Base-by-base conservation (phyloP, 2,888 invertebrate genomes). In the Ophion ventricosus region DNA sequence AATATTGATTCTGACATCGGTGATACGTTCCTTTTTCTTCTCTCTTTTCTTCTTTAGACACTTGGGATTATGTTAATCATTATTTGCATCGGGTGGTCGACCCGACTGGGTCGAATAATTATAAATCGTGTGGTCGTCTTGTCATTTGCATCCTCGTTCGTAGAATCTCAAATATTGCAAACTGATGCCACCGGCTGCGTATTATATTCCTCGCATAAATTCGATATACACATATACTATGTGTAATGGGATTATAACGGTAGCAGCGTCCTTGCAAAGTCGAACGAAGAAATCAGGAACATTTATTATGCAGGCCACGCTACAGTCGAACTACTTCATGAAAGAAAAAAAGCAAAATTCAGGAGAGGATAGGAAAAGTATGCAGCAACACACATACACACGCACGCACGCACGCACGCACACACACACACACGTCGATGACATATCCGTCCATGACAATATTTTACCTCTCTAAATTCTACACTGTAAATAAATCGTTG, bases 191-290 rank as follows among this genome's bases (percentile, higher is more conserved):
- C 7, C 57, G 23, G 17, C 17, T 40, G 72, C 40, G 43, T 64
- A 25, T 35, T 80, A 63, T 76, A 79, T 78, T 76, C 43, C 57
- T 56, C 66, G 66, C 49, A 72, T 59, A 23, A 57, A 64, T 59
- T 66, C 66, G 56, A 56, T 35, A 56, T 25, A 54, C 26, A 10
- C 17, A 17, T 25, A 25, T 54, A 10, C 7, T n/a, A 14, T 69
- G 3, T 26, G 26, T 20, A 29, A 57, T 57, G 35, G 75, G 75
- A 66, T 64, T 66, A 76, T 67, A 80, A 83, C 83, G 70, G 83
- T 76, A 59, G 69, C 64, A 74, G 70, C 76, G 75, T 80, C 80
- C 80, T 83, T 80, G 82, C 66, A 72, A 80, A 76, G 75, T 81
- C 70, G 70, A 43, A 63, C 61, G 64, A 49, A 57, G 40, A 76